Evolutionary conservation across 92 coral and sea anemone genomes (phyloP).

Genomic region (Porites cylindrica): DNA sequence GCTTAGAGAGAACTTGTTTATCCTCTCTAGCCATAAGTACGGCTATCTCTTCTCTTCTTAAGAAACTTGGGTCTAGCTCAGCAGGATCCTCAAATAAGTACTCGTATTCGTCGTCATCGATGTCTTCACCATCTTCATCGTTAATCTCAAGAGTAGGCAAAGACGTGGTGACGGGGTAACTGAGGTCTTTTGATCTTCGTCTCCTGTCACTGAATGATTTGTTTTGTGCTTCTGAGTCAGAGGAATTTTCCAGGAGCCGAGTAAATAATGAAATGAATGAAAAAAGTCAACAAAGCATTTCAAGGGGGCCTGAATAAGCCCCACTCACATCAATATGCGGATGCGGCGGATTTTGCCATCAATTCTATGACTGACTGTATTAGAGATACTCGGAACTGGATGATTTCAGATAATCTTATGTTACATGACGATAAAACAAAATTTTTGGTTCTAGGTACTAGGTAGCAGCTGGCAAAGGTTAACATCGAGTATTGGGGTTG

Average conservation of each 20-base stretch:
- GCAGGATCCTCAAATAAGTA: constrained; percentile 22
- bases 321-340: no score
- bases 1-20: not conserved
- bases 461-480: no score
- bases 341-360: not conserved
- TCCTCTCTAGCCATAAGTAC: constrained; percentile 27
- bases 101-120: constrained; percentile 1
- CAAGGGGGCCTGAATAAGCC: no score
- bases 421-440: no score
- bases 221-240: not conserved
- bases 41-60: constrained; percentile 30
- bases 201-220: not conserved
- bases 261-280: no score
- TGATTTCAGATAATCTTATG: no score
- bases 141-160: not conserved
- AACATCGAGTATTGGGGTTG: no score
- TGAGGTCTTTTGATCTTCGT: not conserved
- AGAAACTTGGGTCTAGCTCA: constrained; percentile 6
- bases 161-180: not conserved
- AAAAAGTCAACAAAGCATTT: no score
- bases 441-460: no score
- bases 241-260: not conserved
- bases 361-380: no score
- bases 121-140: not conserved
- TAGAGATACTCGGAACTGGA: no score